A percentile compares a stretch with the other conserved stretches of the same genome.
Conservation (phyloP, 2,113 vertebrate genomes). For the Rallus limicola region DNA sequence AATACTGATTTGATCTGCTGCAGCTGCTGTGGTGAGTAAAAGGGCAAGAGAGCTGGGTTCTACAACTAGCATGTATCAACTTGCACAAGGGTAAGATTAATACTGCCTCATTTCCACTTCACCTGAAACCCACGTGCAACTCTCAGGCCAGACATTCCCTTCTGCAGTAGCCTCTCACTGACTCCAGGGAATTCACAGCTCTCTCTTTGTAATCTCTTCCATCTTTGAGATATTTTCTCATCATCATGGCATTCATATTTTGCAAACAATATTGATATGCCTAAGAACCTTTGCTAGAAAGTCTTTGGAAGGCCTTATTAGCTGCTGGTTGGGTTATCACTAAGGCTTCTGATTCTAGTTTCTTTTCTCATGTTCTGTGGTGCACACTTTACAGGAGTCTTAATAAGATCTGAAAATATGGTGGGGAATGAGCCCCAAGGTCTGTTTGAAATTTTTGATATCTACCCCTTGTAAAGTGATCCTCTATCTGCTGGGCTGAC, state of each 20-base stretch:
- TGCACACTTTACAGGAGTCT: background rate
- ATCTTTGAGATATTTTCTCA: background rate
- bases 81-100: background rate
- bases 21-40: constrained; percentile 12
- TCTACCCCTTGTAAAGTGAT: constrained; percentile 12
- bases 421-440: background rate
- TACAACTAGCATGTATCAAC: background rate
- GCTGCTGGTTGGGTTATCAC: background rate
- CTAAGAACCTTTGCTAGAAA: background rate
- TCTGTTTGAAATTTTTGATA: background rate
- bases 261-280: background rate
- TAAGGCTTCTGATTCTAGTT: background rate
- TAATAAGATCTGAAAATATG: background rate
- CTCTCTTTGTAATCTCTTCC: background rate
- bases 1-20: constrained; percentile 7
- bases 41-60: constrained; percentile 2
- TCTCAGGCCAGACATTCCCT: background rate
- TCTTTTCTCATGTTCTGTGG: background rate
- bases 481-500: constrained; percentile 7
- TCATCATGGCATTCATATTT: background rate
- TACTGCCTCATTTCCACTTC: background rate
- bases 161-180: background rate
- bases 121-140: background rate
- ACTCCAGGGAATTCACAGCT: background rate
- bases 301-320: background rate